A percentile compares a stretch with the other conserved stretches of the same genome.
Conservation (phyloP, 1,140 invertebrate genomes). For the Spodoptera frugiperda region DNA sequence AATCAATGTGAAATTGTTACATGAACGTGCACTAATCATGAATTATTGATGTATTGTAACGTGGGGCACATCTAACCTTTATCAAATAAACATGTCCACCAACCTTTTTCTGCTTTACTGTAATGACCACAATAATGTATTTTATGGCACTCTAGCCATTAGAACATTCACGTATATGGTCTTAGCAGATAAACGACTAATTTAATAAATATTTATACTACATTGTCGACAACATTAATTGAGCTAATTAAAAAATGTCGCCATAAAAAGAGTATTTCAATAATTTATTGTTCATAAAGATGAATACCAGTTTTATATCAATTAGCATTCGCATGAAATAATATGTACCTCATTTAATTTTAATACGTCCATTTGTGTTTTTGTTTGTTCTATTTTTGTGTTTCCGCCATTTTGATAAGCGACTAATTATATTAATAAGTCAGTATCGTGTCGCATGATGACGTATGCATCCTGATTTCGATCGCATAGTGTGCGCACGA, state of each 20-base stretch:
- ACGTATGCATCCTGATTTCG: constrained; percentile 27
- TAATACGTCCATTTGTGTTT: too few relatives aligned
- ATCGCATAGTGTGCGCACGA: constrained; percentile 31
- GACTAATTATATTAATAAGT: not conserved
- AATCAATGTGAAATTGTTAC: too few relatives aligned
- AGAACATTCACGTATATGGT: constrained; percentile 1
- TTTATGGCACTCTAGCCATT: not conserved
- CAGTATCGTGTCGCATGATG: constrained; percentile 18
- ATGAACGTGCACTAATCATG: too few relatives aligned
- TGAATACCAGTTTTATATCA: not conserved
- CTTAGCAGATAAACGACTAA: not conserved
- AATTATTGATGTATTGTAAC: too few relatives aligned
- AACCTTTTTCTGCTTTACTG: too few relatives aligned
- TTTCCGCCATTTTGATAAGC: not conserved
- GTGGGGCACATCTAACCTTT: too few relatives aligned
- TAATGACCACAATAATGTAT: too few relatives aligned
- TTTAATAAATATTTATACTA: not conserved
- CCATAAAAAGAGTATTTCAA: not conserved
- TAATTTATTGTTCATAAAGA: not conserved
- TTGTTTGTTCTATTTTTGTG: too few relatives aligned
- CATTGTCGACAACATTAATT: constrained; percentile 14
- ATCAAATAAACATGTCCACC: too few relatives aligned
- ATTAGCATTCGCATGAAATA: too few relatives aligned
- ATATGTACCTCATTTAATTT: too few relatives aligned
- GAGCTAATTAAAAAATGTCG: not conserved